These are phyloP conservation scores for Metellina segmentata DNA, from an alignment of 2,888 invertebrate genomes.

Conservation along the genomic window DNA sequence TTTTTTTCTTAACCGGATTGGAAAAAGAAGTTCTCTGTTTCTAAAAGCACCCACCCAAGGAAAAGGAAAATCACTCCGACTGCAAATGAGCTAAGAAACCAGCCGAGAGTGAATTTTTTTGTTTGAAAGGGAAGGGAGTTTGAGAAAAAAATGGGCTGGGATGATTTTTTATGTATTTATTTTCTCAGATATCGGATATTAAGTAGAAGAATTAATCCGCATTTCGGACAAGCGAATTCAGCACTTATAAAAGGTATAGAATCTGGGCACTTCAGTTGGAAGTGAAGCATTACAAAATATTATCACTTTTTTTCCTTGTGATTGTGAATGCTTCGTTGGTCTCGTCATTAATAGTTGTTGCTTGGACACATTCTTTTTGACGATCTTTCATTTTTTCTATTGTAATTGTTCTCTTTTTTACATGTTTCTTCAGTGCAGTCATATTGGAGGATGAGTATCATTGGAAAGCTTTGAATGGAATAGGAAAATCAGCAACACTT, in stretches of 20 bases:
- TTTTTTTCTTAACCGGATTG: conserved; percentile 29
- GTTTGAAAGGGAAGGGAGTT: conserved; percentile 28
- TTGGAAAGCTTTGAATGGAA: conserved; percentile 45
- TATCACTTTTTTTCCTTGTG: conserved; percentile 58
- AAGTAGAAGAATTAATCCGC: conserved; percentile 74
- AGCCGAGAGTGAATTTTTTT: conserved; percentile 67
- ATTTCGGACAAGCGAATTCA: conserved; percentile 62
- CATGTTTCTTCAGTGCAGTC: conserved; percentile 27
- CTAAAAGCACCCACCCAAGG: conserved; percentile 72
- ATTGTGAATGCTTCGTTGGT: conserved; percentile 61
- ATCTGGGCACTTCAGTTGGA: conserved; percentile 56
- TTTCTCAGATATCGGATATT: conserved; percentile 75
- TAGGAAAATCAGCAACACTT: not conserved
- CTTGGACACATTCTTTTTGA: conserved; percentile 13
- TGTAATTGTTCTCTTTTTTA: conserved; percentile 11
- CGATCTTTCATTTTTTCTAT: conserved; percentile 29
- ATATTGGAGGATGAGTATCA: conserved; percentile 31
- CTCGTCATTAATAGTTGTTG: conserved; percentile 70
- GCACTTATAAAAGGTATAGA: conserved; percentile 43
- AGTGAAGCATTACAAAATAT: conserved; percentile 74
- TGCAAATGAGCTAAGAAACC: conserved; percentile 70
- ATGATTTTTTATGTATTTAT: conserved; percentile 44
- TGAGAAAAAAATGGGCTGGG: not conserved
- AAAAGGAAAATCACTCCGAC: conserved; percentile 60
- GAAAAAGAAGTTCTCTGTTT: conserved; percentile 63